Conservation (phyloP, 2,888 invertebrate species). For the Listrodromus nycthemerus region DNA sequence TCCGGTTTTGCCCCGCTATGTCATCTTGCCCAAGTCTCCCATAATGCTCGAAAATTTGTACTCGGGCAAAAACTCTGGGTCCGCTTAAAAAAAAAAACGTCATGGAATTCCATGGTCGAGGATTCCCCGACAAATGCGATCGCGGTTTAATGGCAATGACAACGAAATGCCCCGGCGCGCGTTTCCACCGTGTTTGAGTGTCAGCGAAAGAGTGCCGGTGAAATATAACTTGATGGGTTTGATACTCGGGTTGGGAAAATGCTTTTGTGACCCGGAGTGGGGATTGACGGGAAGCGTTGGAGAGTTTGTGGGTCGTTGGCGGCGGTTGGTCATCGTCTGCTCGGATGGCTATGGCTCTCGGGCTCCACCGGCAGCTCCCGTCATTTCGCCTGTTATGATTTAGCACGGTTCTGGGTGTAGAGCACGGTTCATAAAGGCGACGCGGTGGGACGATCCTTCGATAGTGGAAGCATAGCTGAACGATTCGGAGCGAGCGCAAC, state of each 20-base stretch:
- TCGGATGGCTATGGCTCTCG: conserved; percentile 43
- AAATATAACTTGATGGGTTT: conserved; percentile 24
- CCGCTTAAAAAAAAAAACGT: too few relatives aligned
- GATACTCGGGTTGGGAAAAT: conserved; percentile 13
- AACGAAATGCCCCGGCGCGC: too few relatives aligned
- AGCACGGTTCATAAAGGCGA: conserved; percentile 49
- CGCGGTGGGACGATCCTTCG: conserved; percentile 55
- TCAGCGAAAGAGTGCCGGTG: conserved; percentile 31
- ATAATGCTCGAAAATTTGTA: too few relatives aligned
- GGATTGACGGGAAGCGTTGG: conserved; percentile 38
- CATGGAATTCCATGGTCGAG: too few relatives aligned
- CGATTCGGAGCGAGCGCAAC: conserved; percentile 44
- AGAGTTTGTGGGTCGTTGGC: conserved; percentile 48
- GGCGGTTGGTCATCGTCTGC: conserved; percentile 57
- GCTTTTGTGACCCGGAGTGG: conserved; percentile 18
- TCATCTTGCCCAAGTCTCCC: too few relatives aligned
- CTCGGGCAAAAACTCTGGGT: too few relatives aligned
- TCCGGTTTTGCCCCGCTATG: too few relatives aligned
- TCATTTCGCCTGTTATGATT: conserved; percentile 59
- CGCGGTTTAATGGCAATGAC: too few relatives aligned
- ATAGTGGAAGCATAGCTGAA: conserved; percentile 49
- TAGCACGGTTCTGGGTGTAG: conserved; percentile 39
- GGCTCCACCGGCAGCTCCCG: conserved; percentile 32
- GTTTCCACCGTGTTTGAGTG: too few relatives aligned
- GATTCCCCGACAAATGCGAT: too few relatives aligned